Evolutionary conservation across 1,140 invertebrate genomes (phyloP), one percentile per base, ranked within the genome.

Genomic region (Nymphalis io): DNA sequence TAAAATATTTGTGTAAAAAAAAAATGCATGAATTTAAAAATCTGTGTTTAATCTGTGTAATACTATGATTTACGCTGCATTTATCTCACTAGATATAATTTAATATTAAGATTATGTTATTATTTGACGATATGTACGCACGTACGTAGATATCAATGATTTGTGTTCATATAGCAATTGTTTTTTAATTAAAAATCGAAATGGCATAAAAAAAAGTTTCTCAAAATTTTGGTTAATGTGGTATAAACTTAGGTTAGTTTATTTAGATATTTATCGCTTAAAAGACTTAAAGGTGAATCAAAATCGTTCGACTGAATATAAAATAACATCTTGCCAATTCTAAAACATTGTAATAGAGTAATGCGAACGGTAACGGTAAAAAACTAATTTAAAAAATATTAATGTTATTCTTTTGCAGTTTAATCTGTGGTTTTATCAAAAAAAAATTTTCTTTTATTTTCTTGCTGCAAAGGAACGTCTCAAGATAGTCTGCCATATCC

Each of bases 401-500:
- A 8, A 39, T 63, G 27, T 64, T 42, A 60, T 48, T 33, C 42
- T 64, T 64, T 64, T 53, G 33, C 44, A 66, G 53, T 64, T 42
- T 38, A 42, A 48, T 48, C 33, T 42, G n/a, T 46, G 44, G 44
- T 46, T 61, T 42, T 16, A 33, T 33, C 66, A 40, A 10, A 18
- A 57, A 46, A 61, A 18, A 21, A 21, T 44, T 60, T 60, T 64
- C 27, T 70, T 75, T 69, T 81, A 76, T 79, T 77, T 81, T 79
- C 69, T 79, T 77, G 84, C 84, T 83, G 87, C 86, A 80, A 88
- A 91, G 89, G 87, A 84, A 83, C 83, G 13, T 89, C 89, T 71
- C 88, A 88, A 70, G 89, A 91, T 76, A 91, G 78, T 82, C 87
- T 91, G 72, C 85, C 87, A 44, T 90, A 89, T 78, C 87, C 60